These are phyloP conservation scores for Achlya flavicornis DNA, from an alignment of 2,888 invertebrate species.

Conservation along the genomic window DNA sequence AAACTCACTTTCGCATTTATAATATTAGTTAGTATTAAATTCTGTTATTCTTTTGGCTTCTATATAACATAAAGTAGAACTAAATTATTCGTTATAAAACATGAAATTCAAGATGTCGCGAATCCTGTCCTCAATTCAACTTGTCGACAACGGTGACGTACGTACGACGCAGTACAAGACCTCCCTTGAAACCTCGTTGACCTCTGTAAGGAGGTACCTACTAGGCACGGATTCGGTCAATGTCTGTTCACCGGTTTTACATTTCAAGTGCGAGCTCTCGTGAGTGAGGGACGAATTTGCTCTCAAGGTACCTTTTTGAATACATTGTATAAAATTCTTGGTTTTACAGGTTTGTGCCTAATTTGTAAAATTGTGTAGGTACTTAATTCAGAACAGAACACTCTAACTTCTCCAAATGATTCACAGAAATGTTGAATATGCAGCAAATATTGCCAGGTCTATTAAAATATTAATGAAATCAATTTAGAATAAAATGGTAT, in stretches of 20 bases:
- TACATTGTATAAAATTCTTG: no score
- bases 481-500: no score
- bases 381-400: no score
- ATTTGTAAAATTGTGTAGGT: no score
- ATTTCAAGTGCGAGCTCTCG: neutral
- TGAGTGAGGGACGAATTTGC: neutral
- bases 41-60: no score
- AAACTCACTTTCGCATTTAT: no score
- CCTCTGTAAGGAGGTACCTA: conserved; percentile 14
- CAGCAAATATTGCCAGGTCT: no score
- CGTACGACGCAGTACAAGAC: neutral
- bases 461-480: no score
- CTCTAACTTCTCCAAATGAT: no score
- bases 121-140: neutral
- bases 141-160: neutral
- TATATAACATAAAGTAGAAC: neutral
- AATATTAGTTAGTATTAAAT: no score
- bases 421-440: no score
- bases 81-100: neutral
- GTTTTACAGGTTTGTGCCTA: no score
- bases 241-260: neutral
- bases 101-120: neutral
- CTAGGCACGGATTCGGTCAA: neutral
- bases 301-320: neutral
- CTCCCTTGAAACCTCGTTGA: conserved; percentile 15